phyloP scores from a whole-genome alignment of 2,113 vertebrate species.

The Cinclus cinclus region DNA sequence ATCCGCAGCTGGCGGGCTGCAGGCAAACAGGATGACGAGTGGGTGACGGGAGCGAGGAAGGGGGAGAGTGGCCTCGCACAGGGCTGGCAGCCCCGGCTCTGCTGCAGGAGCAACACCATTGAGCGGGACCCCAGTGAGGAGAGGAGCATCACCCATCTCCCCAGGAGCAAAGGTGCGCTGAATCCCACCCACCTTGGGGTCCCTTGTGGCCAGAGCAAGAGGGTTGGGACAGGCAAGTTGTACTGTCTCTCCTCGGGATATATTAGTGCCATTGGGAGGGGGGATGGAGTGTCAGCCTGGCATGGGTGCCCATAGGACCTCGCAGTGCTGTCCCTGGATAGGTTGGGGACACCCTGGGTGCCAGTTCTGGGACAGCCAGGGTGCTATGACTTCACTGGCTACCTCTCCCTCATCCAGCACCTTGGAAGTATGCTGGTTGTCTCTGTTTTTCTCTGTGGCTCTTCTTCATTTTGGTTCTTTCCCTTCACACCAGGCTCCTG shows the following conservation, averaged over 20 bases:
- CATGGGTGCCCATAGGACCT: neutral
- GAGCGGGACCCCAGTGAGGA: neutral
- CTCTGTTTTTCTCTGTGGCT: neutral
- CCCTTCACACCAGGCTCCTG: neutral
- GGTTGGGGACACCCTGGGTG: accelerated
- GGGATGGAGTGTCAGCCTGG: accelerated
- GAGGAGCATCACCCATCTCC: neutral
- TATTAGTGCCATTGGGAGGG: neutral
- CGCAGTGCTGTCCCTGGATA: neutral
- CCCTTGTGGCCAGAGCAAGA: neutral
- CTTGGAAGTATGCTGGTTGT: accelerated
- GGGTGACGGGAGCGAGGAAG: neutral
- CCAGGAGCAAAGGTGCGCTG: conserved; percentile 13
- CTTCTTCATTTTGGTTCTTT: neutral
- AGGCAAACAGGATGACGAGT: conserved; percentile 29
- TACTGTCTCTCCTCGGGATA: neutral
- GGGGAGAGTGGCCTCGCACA: neutral
- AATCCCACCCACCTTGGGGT: neutral
- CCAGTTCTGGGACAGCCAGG: neutral
- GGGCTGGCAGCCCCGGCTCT: neutral
- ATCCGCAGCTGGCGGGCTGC: conserved; percentile 42
- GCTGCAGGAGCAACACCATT: neutral
- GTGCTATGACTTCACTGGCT: accelerated
- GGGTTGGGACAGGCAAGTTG: neutral
- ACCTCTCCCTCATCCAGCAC: neutral